Conservation (phyloP, 2,888 invertebrate genomes). For the Nysson spinosus region DNA sequence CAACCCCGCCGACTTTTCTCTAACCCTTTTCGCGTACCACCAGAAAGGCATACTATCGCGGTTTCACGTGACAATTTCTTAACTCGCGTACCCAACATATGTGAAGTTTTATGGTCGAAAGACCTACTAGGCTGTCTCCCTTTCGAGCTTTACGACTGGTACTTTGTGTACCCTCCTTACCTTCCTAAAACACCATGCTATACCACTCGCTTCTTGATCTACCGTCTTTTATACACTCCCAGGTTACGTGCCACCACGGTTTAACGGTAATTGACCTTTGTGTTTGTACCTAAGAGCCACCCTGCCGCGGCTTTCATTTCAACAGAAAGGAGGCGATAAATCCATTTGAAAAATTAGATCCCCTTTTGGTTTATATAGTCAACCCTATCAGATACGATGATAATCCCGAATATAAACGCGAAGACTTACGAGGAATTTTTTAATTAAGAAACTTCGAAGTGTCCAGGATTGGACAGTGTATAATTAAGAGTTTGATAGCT, state of each 20-base stretch:
- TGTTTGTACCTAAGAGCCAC: slow-evolving; percentile 29
- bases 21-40: slow-evolving; percentile 9
- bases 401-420: too few relatives aligned
- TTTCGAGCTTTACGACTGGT: slow-evolving; percentile 50
- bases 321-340: slow-evolving; percentile 1
- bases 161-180: slow-evolving; percentile 19
- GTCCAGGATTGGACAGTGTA: too few relatives aligned
- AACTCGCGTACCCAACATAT: slow-evolving; percentile 45
- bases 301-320: slow-evolving; percentile 25
- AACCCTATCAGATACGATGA: too few relatives aligned
- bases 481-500: too few relatives aligned
- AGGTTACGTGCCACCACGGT: slow-evolving; percentile 44
- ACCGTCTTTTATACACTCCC: slow-evolving; percentile 39
- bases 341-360: not conserved
- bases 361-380: too few relatives aligned
- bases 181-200: not conserved
- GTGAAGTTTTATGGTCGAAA: slow-evolving; percentile 41
- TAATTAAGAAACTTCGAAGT: too few relatives aligned
- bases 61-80: slow-evolving; percentile 60
- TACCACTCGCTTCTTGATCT: slow-evolving; percentile 1
- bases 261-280: slow-evolving; percentile 59
- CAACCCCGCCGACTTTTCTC: slow-evolving; percentile 22
- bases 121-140: slow-evolving; percentile 23
- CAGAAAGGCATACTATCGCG: slow-evolving; percentile 24
- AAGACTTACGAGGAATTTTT: too few relatives aligned